Percentiles rank a stretch among this genome's conserved stretches.
These are phyloP conservation scores for Esox masquinongy DNA, from an alignment of 2,797 vertebrate genomes.

Conservation along the genomic window DNA sequence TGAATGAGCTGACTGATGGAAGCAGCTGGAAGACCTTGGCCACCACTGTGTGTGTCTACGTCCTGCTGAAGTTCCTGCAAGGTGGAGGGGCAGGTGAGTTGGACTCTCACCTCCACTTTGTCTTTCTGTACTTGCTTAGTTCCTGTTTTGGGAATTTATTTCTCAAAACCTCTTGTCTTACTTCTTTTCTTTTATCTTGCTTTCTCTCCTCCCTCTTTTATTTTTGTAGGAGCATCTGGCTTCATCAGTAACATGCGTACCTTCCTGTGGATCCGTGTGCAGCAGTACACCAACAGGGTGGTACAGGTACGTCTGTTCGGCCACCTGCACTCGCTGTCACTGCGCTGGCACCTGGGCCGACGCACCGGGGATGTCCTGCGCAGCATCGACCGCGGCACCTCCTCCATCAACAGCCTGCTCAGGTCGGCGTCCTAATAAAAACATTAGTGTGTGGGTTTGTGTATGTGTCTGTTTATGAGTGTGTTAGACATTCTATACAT, in stretches of 20 bases:
- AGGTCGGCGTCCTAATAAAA: slow-evolving; percentile 73
- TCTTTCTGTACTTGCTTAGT: not conserved
- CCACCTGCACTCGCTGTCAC: slow-evolving; percentile 87
- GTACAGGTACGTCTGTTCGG: slow-evolving; percentile 88
- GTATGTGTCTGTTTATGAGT: not conserved
- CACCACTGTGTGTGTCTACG: slow-evolving; percentile 84
- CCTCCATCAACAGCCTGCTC: slow-evolving; percentile 90
- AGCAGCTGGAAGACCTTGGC: slow-evolving; percentile 80
- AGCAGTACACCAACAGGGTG: slow-evolving; percentile 90
- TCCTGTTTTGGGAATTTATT: not conserved
- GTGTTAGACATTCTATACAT: too few relatives aligned
- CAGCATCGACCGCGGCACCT: slow-evolving; percentile 90
- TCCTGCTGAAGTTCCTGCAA: slow-evolving; percentile 90
- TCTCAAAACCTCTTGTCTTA: not conserved
- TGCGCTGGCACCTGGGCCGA: slow-evolving; percentile 93
- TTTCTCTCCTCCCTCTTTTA: not conserved
- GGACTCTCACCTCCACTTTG: not conserved
- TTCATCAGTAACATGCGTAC: slow-evolving; percentile 91
- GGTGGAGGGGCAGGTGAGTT: slow-evolving; percentile 89
- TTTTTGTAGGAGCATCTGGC: slow-evolving; percentile 78
- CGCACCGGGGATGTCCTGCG: slow-evolving; percentile 92
- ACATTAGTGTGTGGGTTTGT: not conserved
- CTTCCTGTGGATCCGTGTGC: slow-evolving; percentile 94
- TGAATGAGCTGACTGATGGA: slow-evolving; percentile 82
- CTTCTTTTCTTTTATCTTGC: not conserved